Base-by-base conservation (phyloP, 2,888 invertebrate genomes). In the Stenoptilia bipunctidactyla region DNA sequence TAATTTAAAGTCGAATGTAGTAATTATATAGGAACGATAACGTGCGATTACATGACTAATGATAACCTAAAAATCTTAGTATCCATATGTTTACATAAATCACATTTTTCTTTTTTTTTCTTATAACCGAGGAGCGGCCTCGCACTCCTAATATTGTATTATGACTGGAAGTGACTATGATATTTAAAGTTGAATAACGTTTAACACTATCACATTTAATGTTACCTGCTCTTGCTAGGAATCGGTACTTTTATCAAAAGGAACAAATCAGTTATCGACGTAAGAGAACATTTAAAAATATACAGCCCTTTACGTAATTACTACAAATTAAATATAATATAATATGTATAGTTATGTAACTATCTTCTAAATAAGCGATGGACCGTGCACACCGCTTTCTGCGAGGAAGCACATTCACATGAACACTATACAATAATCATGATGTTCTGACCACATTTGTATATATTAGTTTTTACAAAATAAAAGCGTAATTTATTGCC, bases 401-500 rank as follows among this genome's bases (percentile, higher is more conserved):
- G 20, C 8, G 8, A 20, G 20, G 8, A 20, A 20, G 20, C 20
- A 5, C 8, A 5, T 5, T 20, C 20, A 20, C n/a, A n/a, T n/a
- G 8, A 20, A 20, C 20, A 20, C n/a, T n/a, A n/a, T 20, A 20
- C 20, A 20, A 20, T 20, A 5, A n/a, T n/a, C n/a, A n/a, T n/a
- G n/a, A 20, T 20, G 20, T 20, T 20, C 8, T 20, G 20, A 20
- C 20, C 4, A 20, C 4, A 20, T 20, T 20, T 20, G 20, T 5
- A 20, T n/a, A 30, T 10, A 30, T 8, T 30, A 30, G 4, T 67
- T 69, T 69, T 70, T 73, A 76, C 66, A 70, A 73, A 56, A 76
- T 79, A 79, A 76, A 88, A 88, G 88, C 88, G 88, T 88, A 88
- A 85, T 87, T 85, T 85, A 87, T 88, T 88, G 88, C 88, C 87